Conservation (phyloP, 2,888 invertebrate species). For the Leptopterna dolabrata region DNA sequence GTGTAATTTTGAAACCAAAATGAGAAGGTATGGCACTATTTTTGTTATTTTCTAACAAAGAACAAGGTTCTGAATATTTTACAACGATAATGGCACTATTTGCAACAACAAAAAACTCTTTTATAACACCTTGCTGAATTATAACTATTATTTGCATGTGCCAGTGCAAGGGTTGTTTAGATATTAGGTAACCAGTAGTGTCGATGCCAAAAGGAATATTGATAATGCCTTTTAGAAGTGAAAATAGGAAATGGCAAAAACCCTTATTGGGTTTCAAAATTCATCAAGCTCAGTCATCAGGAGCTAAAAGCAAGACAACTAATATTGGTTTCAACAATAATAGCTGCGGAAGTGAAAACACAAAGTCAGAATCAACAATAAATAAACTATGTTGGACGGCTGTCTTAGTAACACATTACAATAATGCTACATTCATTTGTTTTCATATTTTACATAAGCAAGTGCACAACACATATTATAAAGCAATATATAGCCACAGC, state of each 20-base stretch:
- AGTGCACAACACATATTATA: conserved; percentile 14
- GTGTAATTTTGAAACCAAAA: background rate
- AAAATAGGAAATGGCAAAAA: background rate
- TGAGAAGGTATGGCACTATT: background rate
- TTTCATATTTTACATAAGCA: background rate
- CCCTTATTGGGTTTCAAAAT: background rate
- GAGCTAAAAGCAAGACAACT: background rate
- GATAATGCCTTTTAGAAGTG: background rate
- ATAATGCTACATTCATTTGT: background rate
- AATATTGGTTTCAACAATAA: background rate
- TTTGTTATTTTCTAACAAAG: background rate
- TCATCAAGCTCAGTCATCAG: background rate
- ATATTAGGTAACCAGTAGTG: too few species aligned
- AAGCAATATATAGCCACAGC: conserved; percentile 27
- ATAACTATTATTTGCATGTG: background rate
- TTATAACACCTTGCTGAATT: background rate
- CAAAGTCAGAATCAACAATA: background rate
- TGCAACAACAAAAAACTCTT: background rate
- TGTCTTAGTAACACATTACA: conserved; percentile 26
- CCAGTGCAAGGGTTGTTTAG: background rate
- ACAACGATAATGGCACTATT: background rate
- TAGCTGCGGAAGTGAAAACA: background rate
- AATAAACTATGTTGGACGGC: conserved; percentile 39
- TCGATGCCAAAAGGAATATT: background rate
- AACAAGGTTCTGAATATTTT: background rate